Evolutionary conservation across 2,888 invertebrate species (phyloP), one percentile per base, ranked within the genome.

Genomic region (Xiphydria camelus): DNA sequence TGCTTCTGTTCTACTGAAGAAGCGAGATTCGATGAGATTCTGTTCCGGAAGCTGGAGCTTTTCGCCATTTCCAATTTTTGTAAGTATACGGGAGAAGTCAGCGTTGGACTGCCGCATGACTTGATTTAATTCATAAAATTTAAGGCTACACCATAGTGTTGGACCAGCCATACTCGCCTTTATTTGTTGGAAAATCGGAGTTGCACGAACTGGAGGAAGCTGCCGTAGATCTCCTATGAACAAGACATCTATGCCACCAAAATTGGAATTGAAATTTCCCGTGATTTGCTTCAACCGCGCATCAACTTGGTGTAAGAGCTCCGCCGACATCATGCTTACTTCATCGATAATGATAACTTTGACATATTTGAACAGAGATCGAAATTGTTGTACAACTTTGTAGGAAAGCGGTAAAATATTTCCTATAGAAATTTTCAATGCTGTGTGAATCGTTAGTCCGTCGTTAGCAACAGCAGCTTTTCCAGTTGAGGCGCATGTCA

Each of bases 331-430:
- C 67, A 71, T 73, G 43, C 67, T 71, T 1, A 70, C 42, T 64
- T 70, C 70, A 51, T 70, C 68, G 22, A 70, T 65, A n/a, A n/a
- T n/a, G n/a, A n/a, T n/a, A n/a, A n/a, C 61, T 46, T n/a, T n/a
- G n/a, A n/a, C n/a, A n/a, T n/a, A n/a, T n/a, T n/a, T n/a, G n/a
- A n/a, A n/a, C n/a, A n/a, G n/a, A n/a, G n/a, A n/a, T n/a, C n/a
- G n/a, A n/a, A n/a, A n/a, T n/a, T n/a, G n/a, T n/a, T n/a, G n/a
- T n/a, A n/a, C n/a, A n/a, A n/a, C n/a, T n/a, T n/a, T n/a, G n/a
- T n/a, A n/a, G n/a, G n/a, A n/a, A n/a, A n/a, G n/a, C n/a, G n/a
- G n/a, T n/a, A n/a, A n/a, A n/a, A n/a, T n/a, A n/a, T n/a, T n/a
- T n/a, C n/a, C n/a, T n/a, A n/a, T n/a, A n/a, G n/a, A n/a, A n/a